Evolutionary conservation across 2,888 invertebrate genomes (phyloP), one percentile per base, ranked within the genome.

Genomic region (Phytoseiulus persimilis): DNA sequence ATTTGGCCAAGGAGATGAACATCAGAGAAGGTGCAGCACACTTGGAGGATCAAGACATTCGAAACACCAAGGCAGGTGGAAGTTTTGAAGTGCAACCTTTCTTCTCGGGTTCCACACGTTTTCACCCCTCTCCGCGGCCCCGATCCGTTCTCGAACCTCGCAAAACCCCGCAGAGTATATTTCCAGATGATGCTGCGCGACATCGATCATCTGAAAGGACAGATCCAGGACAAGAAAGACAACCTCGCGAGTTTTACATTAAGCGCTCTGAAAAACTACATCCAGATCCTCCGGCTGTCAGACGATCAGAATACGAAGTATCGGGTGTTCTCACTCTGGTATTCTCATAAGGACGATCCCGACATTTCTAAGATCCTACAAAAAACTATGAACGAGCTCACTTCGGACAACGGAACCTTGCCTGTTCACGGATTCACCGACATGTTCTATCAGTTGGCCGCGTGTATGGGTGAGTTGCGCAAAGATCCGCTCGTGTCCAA

Each of bases 371-470:
- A 45, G 23, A 39, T 33, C 45, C 33, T 87, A 9, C 31, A 87
- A 32, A 45, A 45, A 33, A 33, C 87, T 0, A 87, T 87, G 87
- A 45, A 87, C 6, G 87, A 87, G 31, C 87, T 87, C 28, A 33
- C 87, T 5, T 87, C 87, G 28, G 87, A 87, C 28, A 87, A 87
- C 2, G 87, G 87, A 6, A 45, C 87, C 39, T 23, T 87, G 5
- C 87, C 87, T 6, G 32, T 87, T 6, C 87, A 87, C 45, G 87
- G 87, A 28, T 87, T 87, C 87, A 45, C 87, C 18, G 87, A 87
- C 45, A 87, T 91, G 45, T 90, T 91, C 90, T 91, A 91, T 89
- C 91, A 91, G n/a, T 65, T 91, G 18, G 91, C 91, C n/a, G 91
- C 91, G 18, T 90, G 91, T 84, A 91, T 91, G 91, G 91, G 91